Base-by-base conservation (phyloP, 2,797 vertebrate genomes). In the Enteromius argenteus region DNA sequence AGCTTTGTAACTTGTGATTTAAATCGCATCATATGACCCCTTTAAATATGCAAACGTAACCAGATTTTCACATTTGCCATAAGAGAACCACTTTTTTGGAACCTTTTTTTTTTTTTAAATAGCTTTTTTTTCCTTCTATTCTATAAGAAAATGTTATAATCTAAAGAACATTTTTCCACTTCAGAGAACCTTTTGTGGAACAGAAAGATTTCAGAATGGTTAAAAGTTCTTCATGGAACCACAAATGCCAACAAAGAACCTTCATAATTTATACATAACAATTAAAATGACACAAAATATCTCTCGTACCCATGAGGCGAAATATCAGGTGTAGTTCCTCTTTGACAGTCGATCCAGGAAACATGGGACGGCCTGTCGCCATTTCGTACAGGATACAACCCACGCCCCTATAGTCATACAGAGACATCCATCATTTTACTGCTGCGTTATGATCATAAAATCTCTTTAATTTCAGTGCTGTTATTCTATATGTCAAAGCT, bases 321-420 rank as follows among this genome's bases (percentile, higher is more conserved):
- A 99, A 99, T 89, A 99, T 94, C 66, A 99, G 92, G 86, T 99
- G 97, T 32, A 99, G 94, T 89, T 99, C 97, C 85, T 99, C 98
- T 88, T 99, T 99, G 83, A 99, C 96, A 0, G 97, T 98, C 79
- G 98, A 97, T 64, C 98, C 98, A 0, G 98, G 98, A 93, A 99
- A 99, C 94, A 99, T 95, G 66, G 98, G 97, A 60, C 97, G 95
- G 10, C 98, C 98, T 0, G 98, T 98, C 58, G 96, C 96, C 97
- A 99, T 98, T 92, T 99, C 98, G 73, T 94, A 98, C 88, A 96
- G 93, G 90, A 99, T 99, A 79, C 98, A 99, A 69, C 98, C 98
- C 35, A 99, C 97, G 0, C 98, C 98, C 98, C 97, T 99, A 51
- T 19, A 78, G 66, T 76, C 86, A 46, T 77, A 89, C 64, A 86